Conservation (phyloP, 2,113 vertebrate species). For the Xenopus laevis region DNA sequence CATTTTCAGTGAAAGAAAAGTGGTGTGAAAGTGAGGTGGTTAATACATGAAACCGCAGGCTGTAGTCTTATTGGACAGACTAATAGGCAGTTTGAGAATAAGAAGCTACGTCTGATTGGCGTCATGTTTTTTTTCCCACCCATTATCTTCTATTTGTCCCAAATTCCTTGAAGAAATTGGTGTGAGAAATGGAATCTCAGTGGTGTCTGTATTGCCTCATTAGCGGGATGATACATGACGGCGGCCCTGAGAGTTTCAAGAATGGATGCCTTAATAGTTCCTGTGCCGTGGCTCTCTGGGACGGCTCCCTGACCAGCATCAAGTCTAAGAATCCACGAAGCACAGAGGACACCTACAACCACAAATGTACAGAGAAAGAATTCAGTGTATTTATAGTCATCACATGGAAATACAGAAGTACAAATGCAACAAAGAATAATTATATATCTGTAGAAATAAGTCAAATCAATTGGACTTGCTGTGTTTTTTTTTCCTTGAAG, state of each 20-base stretch:
- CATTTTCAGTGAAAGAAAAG: constrained; percentile 49
- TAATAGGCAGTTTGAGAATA: constrained; percentile 32
- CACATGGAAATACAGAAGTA: no score
- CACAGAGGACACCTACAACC: constrained; percentile 78
- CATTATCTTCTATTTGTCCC: no score
- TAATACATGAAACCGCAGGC: no score
- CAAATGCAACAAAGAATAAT: no score
- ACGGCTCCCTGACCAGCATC: constrained; percentile 94
- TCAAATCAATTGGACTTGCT: no score
- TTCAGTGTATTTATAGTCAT: not conserved
- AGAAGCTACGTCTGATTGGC: not conserved
- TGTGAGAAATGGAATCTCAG: constrained; percentile 53
- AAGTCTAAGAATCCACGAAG: constrained; percentile 90
- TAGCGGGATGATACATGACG: constrained; percentile 93
- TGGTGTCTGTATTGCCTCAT: constrained; percentile 96
- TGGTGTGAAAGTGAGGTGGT: no score
- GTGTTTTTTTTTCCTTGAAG: no score
- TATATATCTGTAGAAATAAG: no score
- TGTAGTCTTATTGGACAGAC: constrained; percentile 26
- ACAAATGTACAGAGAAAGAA: not conserved
- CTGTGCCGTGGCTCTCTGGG: constrained; percentile 88
- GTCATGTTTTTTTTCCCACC: not conserved
- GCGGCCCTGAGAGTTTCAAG: constrained; percentile 88
- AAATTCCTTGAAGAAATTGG: not conserved
- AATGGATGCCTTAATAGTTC: constrained; percentile 91